Evolutionary conservation across 2,888 invertebrate genomes (phyloP).

Genomic region (Lasioglossum lativentre): DNA sequence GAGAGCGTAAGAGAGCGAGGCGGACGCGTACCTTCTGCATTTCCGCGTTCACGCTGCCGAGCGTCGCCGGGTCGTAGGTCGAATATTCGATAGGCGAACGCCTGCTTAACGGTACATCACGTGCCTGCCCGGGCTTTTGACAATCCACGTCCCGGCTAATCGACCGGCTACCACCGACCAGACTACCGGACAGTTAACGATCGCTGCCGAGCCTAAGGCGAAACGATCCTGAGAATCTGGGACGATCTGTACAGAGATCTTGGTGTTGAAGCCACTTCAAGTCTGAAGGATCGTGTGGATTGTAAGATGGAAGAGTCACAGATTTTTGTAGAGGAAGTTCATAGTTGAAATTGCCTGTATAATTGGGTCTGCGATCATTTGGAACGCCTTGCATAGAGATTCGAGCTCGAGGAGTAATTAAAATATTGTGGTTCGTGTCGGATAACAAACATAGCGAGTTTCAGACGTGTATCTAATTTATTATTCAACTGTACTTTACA

Average conservation of each 20-base stretch:
- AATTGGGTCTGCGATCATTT: background rate
- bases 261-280: background rate
- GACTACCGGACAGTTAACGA: conserved; percentile 7
- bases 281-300: background rate
- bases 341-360: background rate
- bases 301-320: background rate
- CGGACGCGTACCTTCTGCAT: conserved; percentile 51
- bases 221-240: background rate
- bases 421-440: background rate
- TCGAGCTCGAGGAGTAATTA: background rate
- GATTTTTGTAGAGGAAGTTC: background rate
- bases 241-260: background rate
- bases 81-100: conserved; percentile 74
- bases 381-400: background rate
- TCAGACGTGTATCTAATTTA: background rate
- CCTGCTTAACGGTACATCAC: conserved; percentile 72
- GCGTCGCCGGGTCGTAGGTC: conserved; percentile 69
- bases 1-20: conserved; percentile 3
- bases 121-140: conserved; percentile 71
- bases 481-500: background rate
- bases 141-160: conserved; percentile 69
- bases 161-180: conserved; percentile 42
- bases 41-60: conserved; percentile 71
- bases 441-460: no score
- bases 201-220: background rate